Conservation (phyloP, 2,797 vertebrate species). For the Trachops cirrhosus region DNA sequence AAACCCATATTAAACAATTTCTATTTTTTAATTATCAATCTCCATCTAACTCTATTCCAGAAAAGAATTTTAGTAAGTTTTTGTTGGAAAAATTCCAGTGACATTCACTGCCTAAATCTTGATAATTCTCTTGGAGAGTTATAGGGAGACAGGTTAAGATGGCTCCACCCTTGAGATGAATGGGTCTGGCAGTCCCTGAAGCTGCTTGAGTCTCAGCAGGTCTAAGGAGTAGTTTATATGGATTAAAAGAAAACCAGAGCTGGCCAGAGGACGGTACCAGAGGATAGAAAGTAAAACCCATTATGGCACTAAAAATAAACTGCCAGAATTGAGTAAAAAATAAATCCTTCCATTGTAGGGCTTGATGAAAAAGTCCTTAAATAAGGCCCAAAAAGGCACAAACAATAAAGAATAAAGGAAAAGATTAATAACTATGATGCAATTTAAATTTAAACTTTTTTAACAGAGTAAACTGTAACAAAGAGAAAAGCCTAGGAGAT, state of each 20-base stretch:
- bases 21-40: background rate
- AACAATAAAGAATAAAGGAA: background rate
- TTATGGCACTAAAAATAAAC: background rate
- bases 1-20: background rate
- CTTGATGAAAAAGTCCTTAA: background rate
- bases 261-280: background rate
- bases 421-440: background rate
- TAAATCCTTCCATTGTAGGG: background rate
- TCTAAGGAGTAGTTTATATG: background rate
- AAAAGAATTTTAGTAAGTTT: background rate
- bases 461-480: slow-evolving; percentile 6
- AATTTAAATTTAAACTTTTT: background rate
- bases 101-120: background rate
- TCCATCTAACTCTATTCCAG: background rate
- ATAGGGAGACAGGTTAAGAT: background rate
- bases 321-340: background rate
- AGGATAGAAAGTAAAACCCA: background rate
- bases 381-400: background rate
- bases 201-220: background rate
- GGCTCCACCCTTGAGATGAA: background rate
- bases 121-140: background rate
- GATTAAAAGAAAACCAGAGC: background rate
- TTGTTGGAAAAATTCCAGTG: background rate
- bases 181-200: background rate
- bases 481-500: background rate